phyloP scores from a whole-genome alignment of 2,797 vertebrate genomes.

The Cheirogaleus major region DNA sequence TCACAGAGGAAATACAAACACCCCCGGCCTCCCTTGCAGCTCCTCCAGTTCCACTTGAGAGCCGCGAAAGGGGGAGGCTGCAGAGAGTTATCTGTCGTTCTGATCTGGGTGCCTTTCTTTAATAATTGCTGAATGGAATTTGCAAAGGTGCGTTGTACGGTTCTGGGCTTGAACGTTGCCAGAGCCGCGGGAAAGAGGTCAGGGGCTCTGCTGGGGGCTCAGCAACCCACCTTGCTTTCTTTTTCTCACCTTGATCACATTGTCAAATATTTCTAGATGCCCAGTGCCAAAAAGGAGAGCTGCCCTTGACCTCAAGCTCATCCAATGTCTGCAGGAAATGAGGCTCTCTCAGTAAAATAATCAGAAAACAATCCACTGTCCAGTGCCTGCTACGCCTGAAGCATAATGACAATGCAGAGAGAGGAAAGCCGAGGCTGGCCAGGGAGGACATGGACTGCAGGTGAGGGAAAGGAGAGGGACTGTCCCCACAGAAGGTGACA shows the following conservation, averaged over 20 bases:
- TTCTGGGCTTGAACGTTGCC: background rate
- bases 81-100: background rate
- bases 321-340: background rate
- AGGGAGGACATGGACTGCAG: background rate
- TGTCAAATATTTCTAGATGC: background rate
- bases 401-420: background rate
- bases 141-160: background rate
- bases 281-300: background rate
- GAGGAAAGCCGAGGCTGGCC: background rate
- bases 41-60: background rate
- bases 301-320: background rate
- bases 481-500: background rate
- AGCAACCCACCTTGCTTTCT: background rate
- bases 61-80: background rate
- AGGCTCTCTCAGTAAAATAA: background rate
- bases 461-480: background rate
- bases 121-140: background rate
- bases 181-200: background rate
- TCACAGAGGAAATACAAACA: conserved; percentile 18
- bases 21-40: background rate
- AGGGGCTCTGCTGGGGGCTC: background rate
- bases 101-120: background rate
- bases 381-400: background rate
- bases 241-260: background rate
- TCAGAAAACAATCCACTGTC: background rate